phyloP scores from a whole-genome alignment of 2,113 vertebrate genomes.

The Ciconia boyciana region DNA sequence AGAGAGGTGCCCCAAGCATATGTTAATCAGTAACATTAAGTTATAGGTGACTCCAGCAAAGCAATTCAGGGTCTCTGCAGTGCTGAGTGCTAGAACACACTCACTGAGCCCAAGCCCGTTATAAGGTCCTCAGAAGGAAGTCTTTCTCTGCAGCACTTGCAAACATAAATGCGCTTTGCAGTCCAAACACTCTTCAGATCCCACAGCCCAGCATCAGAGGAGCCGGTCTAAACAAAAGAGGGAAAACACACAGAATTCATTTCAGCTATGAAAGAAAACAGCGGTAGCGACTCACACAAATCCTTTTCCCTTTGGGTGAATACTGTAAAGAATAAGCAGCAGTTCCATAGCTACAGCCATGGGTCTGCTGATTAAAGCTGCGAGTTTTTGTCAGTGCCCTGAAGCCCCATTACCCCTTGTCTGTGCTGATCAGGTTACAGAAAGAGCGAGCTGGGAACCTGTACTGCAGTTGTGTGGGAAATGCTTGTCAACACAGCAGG shows the following conservation, averaged over 20 bases:
- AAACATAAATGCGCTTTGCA: neutral
- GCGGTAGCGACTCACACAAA: neutral
- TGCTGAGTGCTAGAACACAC: neutral
- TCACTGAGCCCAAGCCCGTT: accelerated
- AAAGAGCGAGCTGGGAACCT: neutral
- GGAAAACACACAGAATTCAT: neutral
- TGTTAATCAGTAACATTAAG: neutral
- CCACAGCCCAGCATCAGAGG: neutral
- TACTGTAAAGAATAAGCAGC: neutral
- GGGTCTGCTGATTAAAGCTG: neutral
- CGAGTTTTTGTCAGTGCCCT: neutral
- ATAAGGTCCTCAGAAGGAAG: neutral
- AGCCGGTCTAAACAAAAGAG: neutral
- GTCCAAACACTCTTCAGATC: neutral
- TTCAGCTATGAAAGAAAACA: neutral
- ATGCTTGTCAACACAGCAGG: neutral
- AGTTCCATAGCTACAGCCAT: neutral
- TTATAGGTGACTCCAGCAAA: neutral
- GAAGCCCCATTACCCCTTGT: neutral
- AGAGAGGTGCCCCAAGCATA: neutral
- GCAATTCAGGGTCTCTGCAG: neutral
- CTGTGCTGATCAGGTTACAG: neutral
- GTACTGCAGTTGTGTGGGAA: neutral
- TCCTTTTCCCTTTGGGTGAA: neutral
- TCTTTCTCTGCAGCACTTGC: neutral